phyloP scores from a whole-genome alignment of 2,797 vertebrate species.

The Cryptoprocta ferox region DNA sequence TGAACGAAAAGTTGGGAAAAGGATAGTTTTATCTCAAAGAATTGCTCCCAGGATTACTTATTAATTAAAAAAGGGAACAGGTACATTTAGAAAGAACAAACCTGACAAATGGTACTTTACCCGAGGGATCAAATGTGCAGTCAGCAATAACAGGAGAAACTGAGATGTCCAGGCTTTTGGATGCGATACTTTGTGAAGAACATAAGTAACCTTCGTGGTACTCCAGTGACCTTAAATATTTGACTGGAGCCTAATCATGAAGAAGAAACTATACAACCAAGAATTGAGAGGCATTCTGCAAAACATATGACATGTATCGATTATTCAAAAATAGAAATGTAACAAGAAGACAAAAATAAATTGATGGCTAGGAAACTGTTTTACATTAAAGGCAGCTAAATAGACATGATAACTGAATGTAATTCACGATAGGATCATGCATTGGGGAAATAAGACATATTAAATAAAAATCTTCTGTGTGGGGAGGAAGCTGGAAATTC shows the following conservation, averaged over 20 bases:
- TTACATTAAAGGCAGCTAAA: neutral
- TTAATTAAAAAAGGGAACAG: neutral
- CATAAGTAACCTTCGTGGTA: rapidly evolving
- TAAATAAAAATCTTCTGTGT: neutral
- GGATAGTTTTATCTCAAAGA: neutral
- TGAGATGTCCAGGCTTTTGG: too few relatives aligned
- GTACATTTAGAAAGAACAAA: neutral
- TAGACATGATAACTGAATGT: neutral
- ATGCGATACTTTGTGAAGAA: too few relatives aligned
- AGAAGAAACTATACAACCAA: neutral
- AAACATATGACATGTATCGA: neutral
- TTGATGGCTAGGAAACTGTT: neutral
- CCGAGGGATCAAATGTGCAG: too few relatives aligned
- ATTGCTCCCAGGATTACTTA: neutral
- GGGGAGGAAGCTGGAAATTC: neutral
- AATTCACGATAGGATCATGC: neutral
- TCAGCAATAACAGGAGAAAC: neutral
- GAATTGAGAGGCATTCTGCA: neutral
- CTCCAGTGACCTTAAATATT: neutral
- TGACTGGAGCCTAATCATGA: neutral
- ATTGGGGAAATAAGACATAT: neutral
- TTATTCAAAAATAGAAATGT: neutral
- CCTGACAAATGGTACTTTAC: neutral
- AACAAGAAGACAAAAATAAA: neutral
- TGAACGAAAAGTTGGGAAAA: neutral